Evolutionary conservation across 2,888 invertebrate species (phyloP).

Genomic region (Blera fallax): DNA sequence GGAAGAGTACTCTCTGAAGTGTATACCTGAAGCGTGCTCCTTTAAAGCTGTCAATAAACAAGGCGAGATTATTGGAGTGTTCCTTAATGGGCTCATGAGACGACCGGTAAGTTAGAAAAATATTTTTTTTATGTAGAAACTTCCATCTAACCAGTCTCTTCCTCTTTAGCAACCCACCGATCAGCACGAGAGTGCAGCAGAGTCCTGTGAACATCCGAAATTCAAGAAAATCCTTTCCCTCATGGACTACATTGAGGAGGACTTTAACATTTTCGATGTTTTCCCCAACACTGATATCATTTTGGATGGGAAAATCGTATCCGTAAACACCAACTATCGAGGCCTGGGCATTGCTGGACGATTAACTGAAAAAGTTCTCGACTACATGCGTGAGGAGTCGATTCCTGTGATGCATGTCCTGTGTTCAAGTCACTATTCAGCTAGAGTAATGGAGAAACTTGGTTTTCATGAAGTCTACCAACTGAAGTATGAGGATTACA

Average conservation of each 20-base stretch:
- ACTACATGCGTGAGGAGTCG: conserved; percentile 79
- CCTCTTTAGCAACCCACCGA: conserved; percentile 59
- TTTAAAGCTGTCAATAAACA: conserved; percentile 83
- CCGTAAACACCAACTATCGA: conserved; percentile 80
- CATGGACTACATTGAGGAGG: conserved; percentile 82
- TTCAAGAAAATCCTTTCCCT: conserved; percentile 83
- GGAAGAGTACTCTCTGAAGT: conserved; percentile 83
- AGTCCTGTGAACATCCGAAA: conserved; percentile 82
- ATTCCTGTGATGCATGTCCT: conserved; percentile 86
- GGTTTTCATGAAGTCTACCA: conserved; percentile 88
- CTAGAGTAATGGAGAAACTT: conserved; percentile 86
- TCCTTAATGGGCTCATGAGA: conserved; percentile 82
- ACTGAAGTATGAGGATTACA: conserved; percentile 86
- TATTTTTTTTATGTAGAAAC: background rate
- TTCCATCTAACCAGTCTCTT: background rate
- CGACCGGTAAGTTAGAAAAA: conserved; percentile 76
- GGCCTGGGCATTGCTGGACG: conserved; percentile 81
- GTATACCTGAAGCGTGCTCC: conserved; percentile 83
- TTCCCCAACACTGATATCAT: conserved; percentile 81
- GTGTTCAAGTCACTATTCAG: conserved; percentile 90
- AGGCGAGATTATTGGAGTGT: conserved; percentile 83
- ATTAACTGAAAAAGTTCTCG: conserved; percentile 78
- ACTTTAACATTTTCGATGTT: conserved; percentile 81
- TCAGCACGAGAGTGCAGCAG: conserved; percentile 74
- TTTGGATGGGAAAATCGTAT: conserved; percentile 81